Conservation (phyloP, 2,113 vertebrate species). For the Sciurus niger region DNA sequence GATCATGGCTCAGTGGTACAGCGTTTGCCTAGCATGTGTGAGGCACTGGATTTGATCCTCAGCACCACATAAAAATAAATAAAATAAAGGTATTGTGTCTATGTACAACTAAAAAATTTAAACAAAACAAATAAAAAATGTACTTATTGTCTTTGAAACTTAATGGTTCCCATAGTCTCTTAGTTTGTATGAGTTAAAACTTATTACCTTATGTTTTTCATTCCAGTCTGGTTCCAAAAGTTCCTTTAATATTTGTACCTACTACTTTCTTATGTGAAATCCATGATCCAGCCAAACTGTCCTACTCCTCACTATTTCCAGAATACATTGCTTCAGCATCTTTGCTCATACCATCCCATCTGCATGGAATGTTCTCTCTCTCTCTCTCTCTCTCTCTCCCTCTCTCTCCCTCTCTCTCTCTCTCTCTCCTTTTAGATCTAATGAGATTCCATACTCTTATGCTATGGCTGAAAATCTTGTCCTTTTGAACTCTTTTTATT, state of each 20-base stretch:
- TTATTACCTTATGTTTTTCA: conserved; percentile 48
- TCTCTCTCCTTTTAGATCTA: not conserved
- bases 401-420: not conserved
- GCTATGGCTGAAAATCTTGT: conserved; percentile 34
- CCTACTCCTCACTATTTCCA: not conserved
- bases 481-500: conserved; percentile 69
- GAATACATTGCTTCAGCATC: not conserved
- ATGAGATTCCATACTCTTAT: conserved; percentile 25
- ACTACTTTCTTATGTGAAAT: conserved; percentile 15
- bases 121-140: no score
- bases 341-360: not conserved
- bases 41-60: no score
- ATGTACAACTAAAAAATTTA: no score
- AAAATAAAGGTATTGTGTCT: no score
- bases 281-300: not conserved
- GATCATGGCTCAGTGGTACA: no score
- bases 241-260: conserved; percentile 13
- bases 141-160: not conserved
- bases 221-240: conserved; percentile 21
- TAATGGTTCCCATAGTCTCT: conserved; percentile 33
- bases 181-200: conserved; percentile 30
- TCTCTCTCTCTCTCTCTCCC: not conserved
- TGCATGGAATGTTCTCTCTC: not conserved
- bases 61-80: no score
- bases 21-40: no score